Conservation (phyloP, 2,888 invertebrate genomes). For the Andrena hattorfiana region DNA sequence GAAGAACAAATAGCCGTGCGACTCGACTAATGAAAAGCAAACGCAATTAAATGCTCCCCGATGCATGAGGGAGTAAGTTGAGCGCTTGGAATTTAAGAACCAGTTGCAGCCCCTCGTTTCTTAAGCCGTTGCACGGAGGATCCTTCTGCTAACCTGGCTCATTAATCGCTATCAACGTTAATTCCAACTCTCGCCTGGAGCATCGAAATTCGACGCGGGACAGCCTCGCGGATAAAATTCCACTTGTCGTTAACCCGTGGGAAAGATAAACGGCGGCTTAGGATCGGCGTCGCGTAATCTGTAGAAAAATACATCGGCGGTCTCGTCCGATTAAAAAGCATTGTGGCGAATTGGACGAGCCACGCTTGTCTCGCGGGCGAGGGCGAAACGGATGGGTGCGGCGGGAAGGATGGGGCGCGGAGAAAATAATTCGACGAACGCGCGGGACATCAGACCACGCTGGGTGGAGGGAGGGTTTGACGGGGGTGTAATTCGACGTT, state of each 20-base stretch:
- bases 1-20: not conserved
- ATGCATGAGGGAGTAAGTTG: slow-evolving; percentile 11
- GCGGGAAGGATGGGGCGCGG: slow-evolving; percentile 13
- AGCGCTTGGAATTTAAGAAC: slow-evolving; percentile 18
- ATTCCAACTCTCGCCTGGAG: not conserved
- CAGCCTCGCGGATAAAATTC: not conserved
- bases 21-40: slow-evolving; percentile 26
- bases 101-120: not conserved
- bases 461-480: not conserved
- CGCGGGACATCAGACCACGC: slow-evolving; percentile 39
- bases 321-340: slow-evolving; percentile 13
- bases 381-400: slow-evolving; percentile 21
- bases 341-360: not conserved
- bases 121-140: not conserved
- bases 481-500: slow-evolving; percentile 59
- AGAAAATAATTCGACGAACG: slow-evolving; percentile 51
- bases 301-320: slow-evolving; percentile 1
- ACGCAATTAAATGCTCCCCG: slow-evolving; percentile 31
- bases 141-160: not conserved
- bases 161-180: not conserved
- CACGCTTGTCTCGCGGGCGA: not conserved
- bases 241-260: not conserved
- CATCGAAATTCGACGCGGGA: not conserved
- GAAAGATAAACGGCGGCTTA: too few species aligned
- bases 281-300: not conserved